Conservation (phyloP, 2,797 vertebrate genomes). For the Meda fulgida region DNA sequence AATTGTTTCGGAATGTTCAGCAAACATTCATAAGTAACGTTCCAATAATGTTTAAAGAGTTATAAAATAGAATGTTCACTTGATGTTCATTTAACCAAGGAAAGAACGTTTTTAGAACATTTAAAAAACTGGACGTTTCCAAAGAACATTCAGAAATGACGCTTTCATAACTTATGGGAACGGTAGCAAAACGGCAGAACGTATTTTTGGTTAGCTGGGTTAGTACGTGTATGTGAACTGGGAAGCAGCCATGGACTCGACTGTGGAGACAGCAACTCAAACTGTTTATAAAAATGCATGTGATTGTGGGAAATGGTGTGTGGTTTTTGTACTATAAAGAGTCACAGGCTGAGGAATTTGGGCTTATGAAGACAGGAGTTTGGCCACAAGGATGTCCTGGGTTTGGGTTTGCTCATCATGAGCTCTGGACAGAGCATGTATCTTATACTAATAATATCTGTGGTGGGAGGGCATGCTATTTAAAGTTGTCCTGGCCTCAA, state of each 20-base stretch:
- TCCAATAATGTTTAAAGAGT: too few species aligned
- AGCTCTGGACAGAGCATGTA: slow-evolving; percentile 54
- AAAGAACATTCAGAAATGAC: too few species aligned
- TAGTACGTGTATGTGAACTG: background rate
- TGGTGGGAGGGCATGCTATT: slow-evolving; percentile 75
- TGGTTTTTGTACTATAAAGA: slow-evolving; percentile 11
- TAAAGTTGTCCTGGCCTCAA: slow-evolving; percentile 71
- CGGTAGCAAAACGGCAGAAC: background rate
- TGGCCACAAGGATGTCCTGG: slow-evolving; percentile 39
- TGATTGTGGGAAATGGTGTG: slow-evolving; percentile 3
- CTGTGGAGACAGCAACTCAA: background rate
- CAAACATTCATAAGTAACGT: too few species aligned
- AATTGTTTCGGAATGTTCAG: background rate
- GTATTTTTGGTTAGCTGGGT: background rate
- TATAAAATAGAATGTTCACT: too few species aligned
- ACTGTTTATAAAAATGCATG: background rate
- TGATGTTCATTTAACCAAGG: too few species aligned
- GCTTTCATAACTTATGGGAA: background rate
- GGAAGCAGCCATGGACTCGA: background rate
- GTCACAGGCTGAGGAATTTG: background rate
- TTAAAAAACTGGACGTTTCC: too few species aligned
- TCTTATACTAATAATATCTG: slow-evolving; percentile 62
- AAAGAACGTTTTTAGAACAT: too few species aligned
- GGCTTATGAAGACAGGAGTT: slow-evolving; percentile 18
- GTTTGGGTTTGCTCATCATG: slow-evolving; percentile 53